Evolutionary conservation across 92 coral and sea anemone genomes (phyloP), one percentile per base, ranked within the genome.

Genomic region (Scolanthus callimorphus): DNA sequence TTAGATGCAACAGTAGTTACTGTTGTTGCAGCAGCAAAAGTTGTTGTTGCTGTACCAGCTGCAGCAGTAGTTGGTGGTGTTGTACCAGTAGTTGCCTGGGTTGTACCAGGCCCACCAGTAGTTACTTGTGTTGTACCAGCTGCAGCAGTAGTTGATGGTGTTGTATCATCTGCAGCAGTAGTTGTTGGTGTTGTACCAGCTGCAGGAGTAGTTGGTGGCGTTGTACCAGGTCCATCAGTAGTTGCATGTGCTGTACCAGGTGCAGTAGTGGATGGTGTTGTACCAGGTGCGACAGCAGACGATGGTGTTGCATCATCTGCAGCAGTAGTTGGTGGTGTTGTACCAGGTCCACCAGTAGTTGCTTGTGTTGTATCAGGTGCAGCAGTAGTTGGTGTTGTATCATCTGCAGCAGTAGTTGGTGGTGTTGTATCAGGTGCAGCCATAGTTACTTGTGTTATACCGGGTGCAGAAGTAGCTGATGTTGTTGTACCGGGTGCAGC

Each of bases 341-440:
- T 57, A 21, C 27, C 6, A 55, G 6, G 8, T 15, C 8, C 15
- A 34, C 41, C 15, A 6, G 15, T n/a, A n/a, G n/a, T n/a, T n/a
- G n/a, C n/a, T n/a, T n/a, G n/a, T n/a, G n/a, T n/a, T n/a, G n/a
- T 34, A 15, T 54, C 2, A 29, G 56, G 28, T 2, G 48, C 1
- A 3, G 53, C 13, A 27, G 9, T 25, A 0, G 26, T 15, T 31
- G 67, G 34, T 31, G 51, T 27, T 20, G 20, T n/a, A 12, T 39
- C 55, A 37, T 24, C 48, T 11, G 53, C 55, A 27, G 12, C 24
- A 39, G 20, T 41, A 3, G 64, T 26, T 34, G 70, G 15, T n/a
- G 63, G 25, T 11, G 54, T 51, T 2, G 67, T 63, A 24, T 17
- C 51, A n/a, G 54, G 11, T 29, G 72, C 27, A 26, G 11, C 31